Evolutionary conservation across 2,888 invertebrate species (phyloP), one percentile per base, ranked within the genome.

Genomic region (Apantesis nais): DNA sequence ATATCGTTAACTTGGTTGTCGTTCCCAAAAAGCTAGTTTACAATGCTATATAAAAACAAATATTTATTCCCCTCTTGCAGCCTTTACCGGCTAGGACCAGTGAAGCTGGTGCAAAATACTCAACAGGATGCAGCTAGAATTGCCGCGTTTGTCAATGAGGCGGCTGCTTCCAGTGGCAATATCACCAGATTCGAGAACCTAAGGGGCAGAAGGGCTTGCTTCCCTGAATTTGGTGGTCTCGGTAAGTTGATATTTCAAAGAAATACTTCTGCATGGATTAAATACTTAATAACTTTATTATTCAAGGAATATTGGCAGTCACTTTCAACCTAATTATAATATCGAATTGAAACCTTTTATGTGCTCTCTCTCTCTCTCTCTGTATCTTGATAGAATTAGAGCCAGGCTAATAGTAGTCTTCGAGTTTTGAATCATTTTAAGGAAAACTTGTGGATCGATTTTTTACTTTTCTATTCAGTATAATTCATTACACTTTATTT

Each of bases 181-280:
- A 92, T 96, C 67, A 94, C 91, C 0, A 90, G 93, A 39, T 96
- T 97, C 76, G 93, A 94, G 74, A 96, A 96, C 84, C 83, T 97
- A 3, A 91, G 95, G 58, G 93, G 90, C 1, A 95, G 92, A 76
- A 94, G 90, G 37, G 96, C 96, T 0, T 97, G 97, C 86, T 96
- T 97, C 90, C 96, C 97, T 0, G 96, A 96, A 82, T 97, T 95
- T 78, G 96, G 96, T 1, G 97, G 97, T 52, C 96, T 97, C 68
- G 96, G 96, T 96, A 77, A 90, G 92, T 58, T 29, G 16, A 29
- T 29, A 25, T 25, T 25, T 55, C 55, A 29, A 29, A 14, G 25
- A n/a, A 5, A 48, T 22, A 19, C 5, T 39, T 8, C 11, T 39
- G 8, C 39, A 48, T 48, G 7, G 19, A 22, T 4, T 29, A 14